Evolutionary conservation across 1,140 invertebrate species (phyloP).

Genomic region (Venturia canescens): DNA sequence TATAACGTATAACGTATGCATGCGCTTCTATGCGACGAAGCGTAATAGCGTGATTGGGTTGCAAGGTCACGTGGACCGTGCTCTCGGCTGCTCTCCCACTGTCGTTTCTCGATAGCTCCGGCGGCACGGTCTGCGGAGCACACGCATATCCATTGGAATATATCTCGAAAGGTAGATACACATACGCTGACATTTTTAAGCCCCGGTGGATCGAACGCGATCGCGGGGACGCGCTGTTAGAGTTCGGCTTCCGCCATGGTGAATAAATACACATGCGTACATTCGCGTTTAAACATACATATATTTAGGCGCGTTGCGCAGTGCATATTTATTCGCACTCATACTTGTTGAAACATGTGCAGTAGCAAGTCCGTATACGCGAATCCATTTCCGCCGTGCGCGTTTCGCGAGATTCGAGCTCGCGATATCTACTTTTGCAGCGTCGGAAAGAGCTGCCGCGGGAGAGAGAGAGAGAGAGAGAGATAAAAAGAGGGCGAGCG

Average conservation of each 20-base stretch:
- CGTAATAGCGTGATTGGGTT: conserved; percentile 46
- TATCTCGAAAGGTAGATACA: background rate
- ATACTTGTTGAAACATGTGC: background rate
- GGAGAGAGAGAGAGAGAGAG: background rate
- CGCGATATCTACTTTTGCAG: conserved; percentile 32
- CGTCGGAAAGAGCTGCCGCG: background rate
- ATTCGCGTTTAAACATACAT: background rate
- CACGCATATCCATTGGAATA: background rate
- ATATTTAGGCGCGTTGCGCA: background rate
- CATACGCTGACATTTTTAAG: conserved; percentile 8
- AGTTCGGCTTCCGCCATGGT: conserved; percentile 2
- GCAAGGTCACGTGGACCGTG: conserved; percentile 38
- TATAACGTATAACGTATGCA: conserved; percentile 30
- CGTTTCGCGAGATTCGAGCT: conserved; percentile 37
- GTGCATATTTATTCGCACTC: conserved; percentile 14
- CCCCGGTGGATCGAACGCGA: conserved; percentile 18
- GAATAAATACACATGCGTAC: background rate
- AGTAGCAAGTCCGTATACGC: conserved; percentile 1
- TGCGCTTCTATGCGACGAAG: conserved; percentile 40
- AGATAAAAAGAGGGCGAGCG: background rate
- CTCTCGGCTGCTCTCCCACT: conserved; percentile 9
- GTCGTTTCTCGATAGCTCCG: conserved; percentile 22
- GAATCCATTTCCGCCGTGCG: conserved; percentile 32
- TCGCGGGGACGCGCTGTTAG: background rate
- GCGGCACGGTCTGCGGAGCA: conserved; percentile 11